Conservation (phyloP, 1,140 invertebrate genomes). For the Eufriesea mexicana region DNA sequence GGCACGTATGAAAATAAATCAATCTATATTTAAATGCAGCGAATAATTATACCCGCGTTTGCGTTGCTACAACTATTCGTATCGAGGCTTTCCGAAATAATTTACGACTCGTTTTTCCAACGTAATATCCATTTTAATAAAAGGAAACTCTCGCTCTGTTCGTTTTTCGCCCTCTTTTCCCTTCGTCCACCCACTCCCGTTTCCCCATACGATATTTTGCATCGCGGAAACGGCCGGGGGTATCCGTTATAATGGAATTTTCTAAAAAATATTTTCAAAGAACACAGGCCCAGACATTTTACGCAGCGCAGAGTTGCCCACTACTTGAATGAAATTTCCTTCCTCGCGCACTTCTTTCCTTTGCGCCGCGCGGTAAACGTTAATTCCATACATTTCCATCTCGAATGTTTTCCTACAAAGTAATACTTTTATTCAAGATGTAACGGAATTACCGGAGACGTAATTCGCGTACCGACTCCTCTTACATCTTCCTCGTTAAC, state of each 20-base stretch:
- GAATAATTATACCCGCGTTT: constrained; percentile 7
- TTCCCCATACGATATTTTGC: neutral
- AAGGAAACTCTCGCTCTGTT: neutral
- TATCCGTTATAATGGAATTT: neutral
- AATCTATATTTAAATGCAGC: constrained; percentile 9
- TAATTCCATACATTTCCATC: constrained; percentile 38
- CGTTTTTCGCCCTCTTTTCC: no score
- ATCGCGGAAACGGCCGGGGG: neutral
- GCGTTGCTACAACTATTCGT: neutral
- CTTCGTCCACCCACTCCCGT: neutral
- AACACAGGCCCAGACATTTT: neutral
- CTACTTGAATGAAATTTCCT: constrained; percentile 30
- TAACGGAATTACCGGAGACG: no score
- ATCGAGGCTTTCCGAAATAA: neutral
- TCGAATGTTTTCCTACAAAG: neutral
- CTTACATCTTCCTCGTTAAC: neutral
- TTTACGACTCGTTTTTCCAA: neutral
- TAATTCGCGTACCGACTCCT: neutral
- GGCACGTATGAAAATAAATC: neutral
- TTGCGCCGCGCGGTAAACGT: constrained; percentile 3
- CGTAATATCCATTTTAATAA: neutral
- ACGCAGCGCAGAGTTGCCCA: neutral
- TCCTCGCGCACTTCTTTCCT: neutral
- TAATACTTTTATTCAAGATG: constrained; percentile 14
- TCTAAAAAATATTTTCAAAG: constrained; percentile 5